Conservation (phyloP, 2,888 invertebrate species). For the Polyommatus icarus region DNA sequence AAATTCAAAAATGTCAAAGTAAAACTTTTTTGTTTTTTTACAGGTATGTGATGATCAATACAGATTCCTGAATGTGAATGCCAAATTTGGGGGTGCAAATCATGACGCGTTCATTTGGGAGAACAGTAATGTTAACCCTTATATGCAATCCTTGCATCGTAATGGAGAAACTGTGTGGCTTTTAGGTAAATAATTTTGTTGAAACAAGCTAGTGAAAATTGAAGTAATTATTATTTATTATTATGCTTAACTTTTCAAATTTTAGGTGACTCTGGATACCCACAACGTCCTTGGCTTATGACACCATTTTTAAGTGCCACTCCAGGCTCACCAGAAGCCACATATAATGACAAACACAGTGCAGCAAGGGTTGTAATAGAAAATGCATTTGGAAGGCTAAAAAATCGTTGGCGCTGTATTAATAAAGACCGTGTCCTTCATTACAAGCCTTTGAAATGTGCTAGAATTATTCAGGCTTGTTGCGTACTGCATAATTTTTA, state of each 20-base stretch:
- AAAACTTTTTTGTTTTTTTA: slow-evolving; percentile 22
- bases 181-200: background rate
- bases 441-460: background rate
- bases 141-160: slow-evolving; percentile 34
- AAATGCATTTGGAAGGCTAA: slow-evolving; percentile 21
- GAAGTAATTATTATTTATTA: slow-evolving; percentile 7
- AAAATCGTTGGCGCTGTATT: slow-evolving; percentile 29
- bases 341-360: background rate
- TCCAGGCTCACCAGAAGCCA: background rate
- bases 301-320: background rate
- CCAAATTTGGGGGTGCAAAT: slow-evolving; percentile 39
- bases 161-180: slow-evolving; percentile 26
- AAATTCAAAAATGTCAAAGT: too few relatives aligned
- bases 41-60: slow-evolving; percentile 35
- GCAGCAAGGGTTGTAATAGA: slow-evolving; percentile 17
- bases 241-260: background rate
- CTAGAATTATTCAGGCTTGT: background rate
- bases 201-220: background rate
- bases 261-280: slow-evolving; percentile 17
- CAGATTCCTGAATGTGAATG: slow-evolving; percentile 35
- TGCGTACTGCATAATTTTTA: background rate
- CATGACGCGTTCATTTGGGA: slow-evolving; percentile 41
- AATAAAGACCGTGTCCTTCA: background rate
- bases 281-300: too few relatives aligned
- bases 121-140: slow-evolving; percentile 33